Conservation (phyloP, 1,140 invertebrate genomes). For the Drosophila varians region DNA sequence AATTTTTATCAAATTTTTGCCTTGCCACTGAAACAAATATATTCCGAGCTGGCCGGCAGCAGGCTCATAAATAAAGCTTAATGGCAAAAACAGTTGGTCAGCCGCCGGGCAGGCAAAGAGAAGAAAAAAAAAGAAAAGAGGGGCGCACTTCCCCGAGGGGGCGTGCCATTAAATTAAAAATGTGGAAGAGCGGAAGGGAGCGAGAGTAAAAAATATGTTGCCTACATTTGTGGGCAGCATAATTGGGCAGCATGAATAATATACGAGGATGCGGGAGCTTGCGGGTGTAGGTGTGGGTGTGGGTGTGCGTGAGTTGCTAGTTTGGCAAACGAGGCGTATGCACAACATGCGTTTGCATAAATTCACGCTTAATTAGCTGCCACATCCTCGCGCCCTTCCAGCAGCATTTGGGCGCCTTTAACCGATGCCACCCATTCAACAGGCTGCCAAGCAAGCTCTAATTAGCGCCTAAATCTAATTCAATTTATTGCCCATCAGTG, state of each 20-base stretch:
- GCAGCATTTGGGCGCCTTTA: too few relatives aligned
- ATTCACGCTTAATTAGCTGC: conserved; percentile 76
- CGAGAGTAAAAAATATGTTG: conserved; percentile 56
- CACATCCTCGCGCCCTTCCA: conserved; percentile 13
- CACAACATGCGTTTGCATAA: conserved; percentile 79
- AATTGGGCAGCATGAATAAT: conserved; percentile 71
- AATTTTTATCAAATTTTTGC: conserved; percentile 48
- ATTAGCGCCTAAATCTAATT: conserved; percentile 70
- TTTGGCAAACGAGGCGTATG: conserved; percentile 70
- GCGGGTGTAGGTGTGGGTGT: conserved; percentile 1
- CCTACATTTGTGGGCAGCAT: conserved; percentile 55
- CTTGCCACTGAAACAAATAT: conserved; percentile 4
- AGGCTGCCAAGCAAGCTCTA: conserved; percentile 42
- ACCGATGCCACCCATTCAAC: not conserved
- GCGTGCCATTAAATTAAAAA: conserved; percentile 46
- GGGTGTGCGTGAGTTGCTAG: conserved; percentile 54
- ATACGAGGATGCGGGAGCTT: conserved; percentile 15
- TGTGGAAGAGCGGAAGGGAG: conserved; percentile 8
- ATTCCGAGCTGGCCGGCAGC: conserved; percentile 15
- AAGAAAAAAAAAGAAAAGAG: not conserved
- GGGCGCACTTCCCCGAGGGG: not conserved
- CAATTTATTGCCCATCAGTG: conserved; percentile 11
- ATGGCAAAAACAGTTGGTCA: conserved; percentile 69
- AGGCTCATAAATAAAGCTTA: conserved; percentile 72
- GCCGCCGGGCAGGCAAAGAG: conserved; percentile 15